A percentile compares a stretch with the other conserved stretches of the same genome.
phyloP scores from a whole-genome alignment of 2,888 invertebrate genomes.

The Synanthedon tipuliformis region DNA sequence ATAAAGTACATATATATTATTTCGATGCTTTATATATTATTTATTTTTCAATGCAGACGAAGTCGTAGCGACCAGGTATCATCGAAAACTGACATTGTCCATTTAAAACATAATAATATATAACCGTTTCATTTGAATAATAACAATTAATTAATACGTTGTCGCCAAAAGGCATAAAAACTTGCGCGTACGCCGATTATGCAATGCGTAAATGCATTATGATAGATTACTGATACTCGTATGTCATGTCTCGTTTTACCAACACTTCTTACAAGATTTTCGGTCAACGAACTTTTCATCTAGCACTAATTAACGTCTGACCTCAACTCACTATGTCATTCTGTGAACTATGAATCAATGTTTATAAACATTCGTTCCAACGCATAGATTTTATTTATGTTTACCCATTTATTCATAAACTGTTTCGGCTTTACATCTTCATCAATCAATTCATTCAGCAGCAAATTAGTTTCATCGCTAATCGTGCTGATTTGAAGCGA shows the following conservation, averaged over 20 bases:
- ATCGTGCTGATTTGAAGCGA: too few species aligned
- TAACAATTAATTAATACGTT: too few species aligned
- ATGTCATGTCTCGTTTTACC: constrained; percentile 13
- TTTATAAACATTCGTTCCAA: neutral
- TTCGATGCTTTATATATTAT: too few species aligned
- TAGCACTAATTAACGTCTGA: neutral
- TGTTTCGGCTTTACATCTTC: neutral
- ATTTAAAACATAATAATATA: too few species aligned
- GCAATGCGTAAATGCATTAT: neutral
- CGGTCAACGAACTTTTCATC: constrained; percentile 14
- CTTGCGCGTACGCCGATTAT: neutral
- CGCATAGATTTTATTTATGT: neutral
- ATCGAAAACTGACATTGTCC: neutral
- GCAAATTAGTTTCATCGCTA: neutral
- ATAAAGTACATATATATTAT: too few species aligned
- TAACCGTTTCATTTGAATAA: too few species aligned
- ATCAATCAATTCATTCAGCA: neutral
- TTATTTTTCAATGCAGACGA: too few species aligned
- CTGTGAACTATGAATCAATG: neutral
- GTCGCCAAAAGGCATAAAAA: neutral
- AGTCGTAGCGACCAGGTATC: too few species aligned
- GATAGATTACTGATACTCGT: constrained; percentile 4
- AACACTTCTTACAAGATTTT: constrained; percentile 4
- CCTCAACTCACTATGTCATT: neutral
- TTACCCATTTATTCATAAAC: neutral